These are phyloP conservation scores for Agapostemon virescens DNA, from an alignment of 2,888 invertebrate species.

Conservation along the genomic window DNA sequence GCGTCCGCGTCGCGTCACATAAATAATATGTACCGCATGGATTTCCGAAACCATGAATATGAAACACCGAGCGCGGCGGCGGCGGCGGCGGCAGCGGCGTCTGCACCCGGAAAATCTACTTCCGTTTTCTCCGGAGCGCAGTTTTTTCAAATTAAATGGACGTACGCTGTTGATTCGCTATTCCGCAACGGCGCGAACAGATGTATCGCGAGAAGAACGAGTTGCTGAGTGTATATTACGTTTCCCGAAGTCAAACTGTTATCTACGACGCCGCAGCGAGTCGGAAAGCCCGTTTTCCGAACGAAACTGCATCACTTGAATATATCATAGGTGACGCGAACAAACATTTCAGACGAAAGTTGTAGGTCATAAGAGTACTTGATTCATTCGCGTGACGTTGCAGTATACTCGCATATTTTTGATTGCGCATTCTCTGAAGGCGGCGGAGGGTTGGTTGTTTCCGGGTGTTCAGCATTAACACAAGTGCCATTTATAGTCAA, in stretches of 20 bases:
- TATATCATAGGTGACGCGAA: no score
- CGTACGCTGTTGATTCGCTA: neutral
- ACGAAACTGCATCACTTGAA: neutral
- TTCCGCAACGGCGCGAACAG: neutral
- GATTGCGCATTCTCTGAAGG: no score
- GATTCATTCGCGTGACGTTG: no score
- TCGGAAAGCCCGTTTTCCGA: neutral
- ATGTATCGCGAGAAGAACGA: neutral
- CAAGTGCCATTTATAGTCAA: no score
- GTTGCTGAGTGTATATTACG: neutral
- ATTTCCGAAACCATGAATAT: slow-evolving; percentile 50
- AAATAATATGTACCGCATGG: slow-evolving; percentile 47
- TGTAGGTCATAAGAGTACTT: no score
- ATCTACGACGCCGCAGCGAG: neutral
- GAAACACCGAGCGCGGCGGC: slow-evolving; percentile 25
- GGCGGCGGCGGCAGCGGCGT: slow-evolving; percentile 10
- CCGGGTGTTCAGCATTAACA: no score
- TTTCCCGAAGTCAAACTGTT: neutral
- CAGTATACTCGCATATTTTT: no score
- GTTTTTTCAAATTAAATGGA: slow-evolving; percentile 34
- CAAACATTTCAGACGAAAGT: no score
- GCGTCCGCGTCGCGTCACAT: slow-evolving; percentile 38
- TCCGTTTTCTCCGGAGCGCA: neutral
- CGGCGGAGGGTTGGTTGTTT: no score
- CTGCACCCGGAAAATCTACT: slow-evolving; percentile 25